phyloP scores from a whole-genome alignment of 2,888 invertebrate species.

The Eudasyphora cyanicolor region DNA sequence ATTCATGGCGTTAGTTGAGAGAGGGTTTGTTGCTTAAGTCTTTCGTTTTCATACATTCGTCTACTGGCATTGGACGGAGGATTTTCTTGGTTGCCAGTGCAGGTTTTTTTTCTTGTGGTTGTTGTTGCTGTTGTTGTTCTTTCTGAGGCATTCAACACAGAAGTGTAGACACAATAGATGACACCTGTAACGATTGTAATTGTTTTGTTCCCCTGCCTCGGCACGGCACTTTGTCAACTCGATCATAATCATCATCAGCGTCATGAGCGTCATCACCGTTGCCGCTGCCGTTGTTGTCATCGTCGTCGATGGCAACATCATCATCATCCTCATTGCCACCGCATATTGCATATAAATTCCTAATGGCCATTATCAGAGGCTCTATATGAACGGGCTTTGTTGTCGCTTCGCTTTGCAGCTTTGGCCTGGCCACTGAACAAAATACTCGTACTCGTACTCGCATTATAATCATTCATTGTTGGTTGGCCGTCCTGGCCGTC shows the following conservation, averaged over 20 bases:
- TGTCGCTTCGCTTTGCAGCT: background rate
- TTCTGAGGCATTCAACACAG: background rate
- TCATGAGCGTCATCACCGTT: background rate
- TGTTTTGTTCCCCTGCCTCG: background rate
- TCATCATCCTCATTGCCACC: background rate
- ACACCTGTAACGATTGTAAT: slow-evolving; percentile 21
- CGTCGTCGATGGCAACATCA: too few species aligned
- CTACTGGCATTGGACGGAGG: background rate
- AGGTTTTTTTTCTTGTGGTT: background rate
- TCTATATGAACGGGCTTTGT: background rate
- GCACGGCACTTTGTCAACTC: slow-evolving; percentile 8
- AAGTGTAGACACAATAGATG: background rate
- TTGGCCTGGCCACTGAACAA: too few species aligned
- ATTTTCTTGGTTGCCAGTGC: background rate
- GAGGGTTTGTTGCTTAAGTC: slow-evolving; percentile 21
- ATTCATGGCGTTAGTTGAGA: background rate
- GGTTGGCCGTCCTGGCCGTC: background rate
- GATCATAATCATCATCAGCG: background rate
- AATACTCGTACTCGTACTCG: too few species aligned
- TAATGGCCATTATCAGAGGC: slow-evolving; percentile 1
- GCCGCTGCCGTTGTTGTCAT: too few species aligned
- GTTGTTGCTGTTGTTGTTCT: background rate
- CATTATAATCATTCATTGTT: too few species aligned
- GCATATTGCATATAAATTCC: background rate
- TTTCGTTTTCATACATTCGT: background rate